Percentiles rank a stretch among this genome's conserved stretches.
Conservation (phyloP, 2,113 vertebrate species). For the Tupaia chinensis region DNA sequence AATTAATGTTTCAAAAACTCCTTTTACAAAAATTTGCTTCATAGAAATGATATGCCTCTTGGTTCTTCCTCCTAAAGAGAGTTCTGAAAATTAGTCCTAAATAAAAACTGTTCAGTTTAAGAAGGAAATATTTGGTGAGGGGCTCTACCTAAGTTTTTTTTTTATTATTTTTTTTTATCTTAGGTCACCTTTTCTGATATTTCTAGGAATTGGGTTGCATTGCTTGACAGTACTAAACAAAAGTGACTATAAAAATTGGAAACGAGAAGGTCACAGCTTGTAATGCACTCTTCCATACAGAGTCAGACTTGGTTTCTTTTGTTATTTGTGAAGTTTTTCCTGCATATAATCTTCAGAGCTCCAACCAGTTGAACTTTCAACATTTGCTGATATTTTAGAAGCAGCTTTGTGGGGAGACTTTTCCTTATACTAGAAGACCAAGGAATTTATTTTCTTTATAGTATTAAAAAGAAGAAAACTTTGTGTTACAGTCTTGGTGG, state of each 20-base stretch:
- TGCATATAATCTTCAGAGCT: slow-evolving; percentile 48
- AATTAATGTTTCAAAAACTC: background rate
- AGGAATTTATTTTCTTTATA: slow-evolving; percentile 2
- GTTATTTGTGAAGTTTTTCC: slow-evolving; percentile 65
- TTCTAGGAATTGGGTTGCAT: background rate
- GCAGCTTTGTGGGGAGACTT: background rate
- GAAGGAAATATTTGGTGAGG: background rate
- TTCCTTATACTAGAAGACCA: background rate
- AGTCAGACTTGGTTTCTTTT: background rate
- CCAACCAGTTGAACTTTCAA: slow-evolving; percentile 67
- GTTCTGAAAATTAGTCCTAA: background rate
- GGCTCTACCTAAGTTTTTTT: background rate
- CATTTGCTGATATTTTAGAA: slow-evolving; percentile 53
- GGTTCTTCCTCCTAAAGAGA: background rate
- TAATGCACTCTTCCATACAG: slow-evolving; percentile 21
- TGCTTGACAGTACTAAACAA: slow-evolving; percentile 25
- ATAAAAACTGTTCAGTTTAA: background rate
- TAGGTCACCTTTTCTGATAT: background rate
- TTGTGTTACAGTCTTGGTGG: background rate
- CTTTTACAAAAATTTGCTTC: slow-evolving; percentile 27
- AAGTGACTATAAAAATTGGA: slow-evolving; percentile 11
- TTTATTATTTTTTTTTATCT: slow-evolving; percentile 39
- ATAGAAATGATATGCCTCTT: background rate
- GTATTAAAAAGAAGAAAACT: background rate
- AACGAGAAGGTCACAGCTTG: slow-evolving; percentile 34